Evolutionary conservation across 2,113 vertebrate genomes (phyloP).

Genomic region (Muntiacus reevesi): DNA sequence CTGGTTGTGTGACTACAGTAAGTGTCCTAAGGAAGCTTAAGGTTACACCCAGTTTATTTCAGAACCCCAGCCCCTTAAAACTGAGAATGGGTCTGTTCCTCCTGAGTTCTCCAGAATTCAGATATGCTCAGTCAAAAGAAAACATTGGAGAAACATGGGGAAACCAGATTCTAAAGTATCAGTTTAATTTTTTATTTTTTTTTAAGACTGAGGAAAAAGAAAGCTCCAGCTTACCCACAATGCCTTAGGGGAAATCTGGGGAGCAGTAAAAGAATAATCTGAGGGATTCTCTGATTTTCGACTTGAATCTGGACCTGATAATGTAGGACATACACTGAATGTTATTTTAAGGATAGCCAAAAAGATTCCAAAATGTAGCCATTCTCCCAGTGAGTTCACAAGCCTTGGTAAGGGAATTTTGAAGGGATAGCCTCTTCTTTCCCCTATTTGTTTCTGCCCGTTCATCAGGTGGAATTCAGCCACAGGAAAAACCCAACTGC

Average conservation of each 20-base stretch:
- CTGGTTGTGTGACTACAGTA: not conserved
- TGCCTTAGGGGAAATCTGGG: not conserved
- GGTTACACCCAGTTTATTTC: not conserved
- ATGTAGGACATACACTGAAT: not conserved
- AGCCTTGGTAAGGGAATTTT: not conserved
- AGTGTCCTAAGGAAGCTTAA: not conserved
- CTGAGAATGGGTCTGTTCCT: not conserved
- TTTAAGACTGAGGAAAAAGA: not conserved
- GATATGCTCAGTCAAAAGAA: constrained; percentile 17
- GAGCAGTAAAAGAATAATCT: too few species aligned
- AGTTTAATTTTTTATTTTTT: not conserved
- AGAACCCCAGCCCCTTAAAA: not conserved
- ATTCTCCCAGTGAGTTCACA: not conserved
- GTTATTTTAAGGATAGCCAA: rapidly evolving
- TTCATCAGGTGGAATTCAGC: not conserved
- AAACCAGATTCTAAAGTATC: not conserved
- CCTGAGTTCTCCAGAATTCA: constrained; percentile 40
- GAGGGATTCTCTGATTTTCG: not conserved
- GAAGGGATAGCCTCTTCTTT: not conserved
- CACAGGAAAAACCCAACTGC: not conserved
- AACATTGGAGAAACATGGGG: not conserved
- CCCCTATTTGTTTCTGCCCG: not conserved
- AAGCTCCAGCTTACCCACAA: not conserved
- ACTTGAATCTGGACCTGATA: too few species aligned
- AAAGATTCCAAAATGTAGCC: not conserved